A percentile compares a stretch with the other conserved stretches of the same genome.
Conservation (phyloP, 2,888 invertebrate genomes). For the Erebia epiphron region DNA sequence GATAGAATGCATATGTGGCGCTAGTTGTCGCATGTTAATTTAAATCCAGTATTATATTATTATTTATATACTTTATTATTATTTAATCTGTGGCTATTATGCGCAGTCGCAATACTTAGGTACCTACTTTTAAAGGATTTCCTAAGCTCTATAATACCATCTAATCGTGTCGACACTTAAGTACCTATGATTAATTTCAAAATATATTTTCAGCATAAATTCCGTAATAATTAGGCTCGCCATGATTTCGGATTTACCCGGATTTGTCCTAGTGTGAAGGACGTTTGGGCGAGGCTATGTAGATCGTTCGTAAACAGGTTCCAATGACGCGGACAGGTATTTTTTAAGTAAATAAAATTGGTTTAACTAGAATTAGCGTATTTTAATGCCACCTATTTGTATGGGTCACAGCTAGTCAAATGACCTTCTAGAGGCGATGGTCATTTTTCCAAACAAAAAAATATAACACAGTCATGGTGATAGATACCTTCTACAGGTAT, state of each 20-base stretch:
- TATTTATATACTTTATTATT: no score
- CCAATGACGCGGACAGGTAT: conserved; percentile 1
- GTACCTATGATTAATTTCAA: neutral
- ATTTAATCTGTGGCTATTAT: no score
- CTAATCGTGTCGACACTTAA: neutral
- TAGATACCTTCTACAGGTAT: neutral
- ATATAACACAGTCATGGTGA: neutral
- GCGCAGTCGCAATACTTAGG: neutral
- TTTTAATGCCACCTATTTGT: neutral
- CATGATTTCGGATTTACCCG: conserved; percentile 11
- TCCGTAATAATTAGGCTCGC: neutral
- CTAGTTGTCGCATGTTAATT: no score
- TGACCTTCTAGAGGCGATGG: neutral
- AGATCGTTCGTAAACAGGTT: conserved; percentile 6
- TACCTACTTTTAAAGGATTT: neutral
- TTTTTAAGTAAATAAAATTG: conserved; percentile 7
- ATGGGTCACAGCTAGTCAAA: neutral
- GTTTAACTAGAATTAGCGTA: conserved; percentile 2
- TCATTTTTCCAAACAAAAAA: neutral
- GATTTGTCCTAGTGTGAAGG: conserved; percentile 6
- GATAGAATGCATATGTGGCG: no score
- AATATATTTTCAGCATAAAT: neutral
- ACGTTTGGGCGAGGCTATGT: neutral
- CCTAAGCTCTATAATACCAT: neutral
- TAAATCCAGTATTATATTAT: no score